These are phyloP conservation scores for Strix uralensis DNA, from an alignment of 2,113 vertebrate genomes.

Conservation along the genomic window DNA sequence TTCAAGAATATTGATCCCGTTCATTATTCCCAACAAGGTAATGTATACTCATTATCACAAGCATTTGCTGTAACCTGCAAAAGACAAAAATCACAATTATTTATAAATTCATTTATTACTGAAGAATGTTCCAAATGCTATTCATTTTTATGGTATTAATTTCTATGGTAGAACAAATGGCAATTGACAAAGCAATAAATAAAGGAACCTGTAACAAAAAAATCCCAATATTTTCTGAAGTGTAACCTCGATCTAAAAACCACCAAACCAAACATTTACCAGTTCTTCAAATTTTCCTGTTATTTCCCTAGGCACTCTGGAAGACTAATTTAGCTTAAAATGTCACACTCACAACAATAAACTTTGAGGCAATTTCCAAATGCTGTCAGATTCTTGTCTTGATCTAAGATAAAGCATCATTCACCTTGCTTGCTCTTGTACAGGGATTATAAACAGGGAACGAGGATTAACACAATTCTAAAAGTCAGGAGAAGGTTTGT, in stretches of 20 bases:
- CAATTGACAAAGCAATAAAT: not conserved
- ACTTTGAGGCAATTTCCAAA: constrained; percentile 7
- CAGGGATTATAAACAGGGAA: constrained; percentile 68
- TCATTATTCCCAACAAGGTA: not conserved
- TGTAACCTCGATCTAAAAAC: not conserved
- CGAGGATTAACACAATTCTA: constrained; percentile 72
- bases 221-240: not conserved
- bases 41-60: not conserved
- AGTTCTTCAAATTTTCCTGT: not conserved
- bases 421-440: constrained; percentile 73
- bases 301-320: not conserved
- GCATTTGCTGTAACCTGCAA: not conserved
- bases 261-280: not conserved
- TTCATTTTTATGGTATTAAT: not conserved
- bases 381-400: constrained; percentile 13
- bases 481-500: constrained; percentile 64
- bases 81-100: not conserved
- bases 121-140: not conserved
- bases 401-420: constrained; percentile 47
- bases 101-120: not conserved
- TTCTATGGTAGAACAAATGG: not conserved
- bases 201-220: not conserved
- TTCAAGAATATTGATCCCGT: not conserved
- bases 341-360: not conserved
- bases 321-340: not conserved